A percentile compares a stretch with the other conserved stretches of the same genome.
phyloP scores from a whole-genome alignment of 2,113 vertebrate species.

The Arenaria interpres region DNA sequence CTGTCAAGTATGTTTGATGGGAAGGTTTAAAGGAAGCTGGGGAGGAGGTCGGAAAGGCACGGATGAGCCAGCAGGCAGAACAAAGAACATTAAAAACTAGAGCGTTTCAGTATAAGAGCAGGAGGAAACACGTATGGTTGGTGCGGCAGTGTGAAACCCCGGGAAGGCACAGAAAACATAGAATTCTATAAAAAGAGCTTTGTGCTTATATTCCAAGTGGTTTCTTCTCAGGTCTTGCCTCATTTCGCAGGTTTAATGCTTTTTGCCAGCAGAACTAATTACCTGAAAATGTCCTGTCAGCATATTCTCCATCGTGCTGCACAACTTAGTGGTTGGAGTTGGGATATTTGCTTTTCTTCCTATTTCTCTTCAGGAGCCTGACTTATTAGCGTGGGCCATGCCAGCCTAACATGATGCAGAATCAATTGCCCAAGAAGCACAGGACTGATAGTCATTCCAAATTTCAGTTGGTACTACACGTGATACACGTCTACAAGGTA shows the following conservation, averaged over 20 bases:
- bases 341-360: neutral
- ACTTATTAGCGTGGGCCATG: neutral
- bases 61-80: neutral
- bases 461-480: neutral
- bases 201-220: neutral
- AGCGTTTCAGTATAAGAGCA: neutral
- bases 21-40: neutral
- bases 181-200: neutral
- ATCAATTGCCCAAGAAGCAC: neutral
- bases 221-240: neutral
- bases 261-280: neutral
- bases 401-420: neutral
- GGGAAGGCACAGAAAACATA: neutral
- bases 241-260: neutral
- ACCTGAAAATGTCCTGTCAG: neutral
- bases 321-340: neutral
- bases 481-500: neutral
- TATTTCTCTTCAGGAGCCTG: neutral
- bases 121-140: neutral
- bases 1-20: neutral
- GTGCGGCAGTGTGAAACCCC: neutral
- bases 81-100: neutral
- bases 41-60: neutral
- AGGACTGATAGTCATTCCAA: neutral
- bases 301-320: neutral